These are phyloP conservation scores for Ceriagrion tenellum DNA, from an alignment of 2,888 invertebrate species.

Conservation along the genomic window DNA sequence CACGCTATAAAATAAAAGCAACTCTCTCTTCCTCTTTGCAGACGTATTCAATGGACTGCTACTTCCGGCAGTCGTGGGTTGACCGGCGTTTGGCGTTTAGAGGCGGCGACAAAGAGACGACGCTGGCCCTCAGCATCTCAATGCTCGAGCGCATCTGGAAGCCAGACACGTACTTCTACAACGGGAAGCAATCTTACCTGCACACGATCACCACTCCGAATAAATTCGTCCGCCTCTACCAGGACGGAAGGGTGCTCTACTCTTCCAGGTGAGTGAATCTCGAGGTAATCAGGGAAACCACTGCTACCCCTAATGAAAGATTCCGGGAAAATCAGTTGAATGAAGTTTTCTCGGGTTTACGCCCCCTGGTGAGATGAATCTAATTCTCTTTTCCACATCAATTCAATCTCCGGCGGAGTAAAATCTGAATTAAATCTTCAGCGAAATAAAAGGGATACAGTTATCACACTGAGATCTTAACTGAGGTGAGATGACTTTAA, in stretches of 20 bases:
- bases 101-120: slow-evolving; percentile 81
- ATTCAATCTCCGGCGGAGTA: too few relatives aligned
- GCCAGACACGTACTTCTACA: slow-evolving; percentile 91
- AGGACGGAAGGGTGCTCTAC: slow-evolving; percentile 87
- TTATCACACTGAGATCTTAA: too few relatives aligned
- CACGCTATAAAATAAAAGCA: too few relatives aligned
- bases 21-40: slow-evolving; percentile 76
- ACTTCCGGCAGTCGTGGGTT: slow-evolving; percentile 92
- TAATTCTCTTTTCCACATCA: too few relatives aligned
- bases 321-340: too few relatives aligned
- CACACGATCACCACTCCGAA: slow-evolving; percentile 93
- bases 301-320: too few relatives aligned
- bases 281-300: too few relatives aligned
- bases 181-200: slow-evolving; percentile 89
- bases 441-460: too few relatives aligned
- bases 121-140: slow-evolving; percentile 87
- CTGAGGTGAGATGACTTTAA: too few relatives aligned
- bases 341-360: too few relatives aligned
- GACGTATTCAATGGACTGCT: slow-evolving; percentile 93
- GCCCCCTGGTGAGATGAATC: too few relatives aligned
- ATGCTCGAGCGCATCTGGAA: slow-evolving; percentile 92
- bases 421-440: too few relatives aligned
- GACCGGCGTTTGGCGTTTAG: slow-evolving; percentile 88
- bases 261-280: slow-evolving; percentile 83
- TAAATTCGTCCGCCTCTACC: slow-evolving; percentile 88